Evolutionary conservation across 2,113 vertebrate species (phyloP).

Genomic region (Delphinapterus leucas): DNA sequence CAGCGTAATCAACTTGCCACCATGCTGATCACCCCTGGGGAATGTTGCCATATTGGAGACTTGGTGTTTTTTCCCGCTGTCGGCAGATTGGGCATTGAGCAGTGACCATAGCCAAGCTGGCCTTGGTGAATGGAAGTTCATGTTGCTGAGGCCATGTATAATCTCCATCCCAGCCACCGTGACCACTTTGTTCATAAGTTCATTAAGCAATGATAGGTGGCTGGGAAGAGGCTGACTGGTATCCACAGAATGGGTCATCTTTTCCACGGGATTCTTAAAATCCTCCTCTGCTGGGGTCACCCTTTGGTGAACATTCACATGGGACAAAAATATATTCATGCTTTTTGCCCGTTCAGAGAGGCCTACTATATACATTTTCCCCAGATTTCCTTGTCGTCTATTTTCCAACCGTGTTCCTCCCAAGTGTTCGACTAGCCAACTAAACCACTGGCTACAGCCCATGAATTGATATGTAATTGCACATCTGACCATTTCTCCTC

Average conservation of each 20-base stretch:
- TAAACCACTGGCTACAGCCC: background rate
- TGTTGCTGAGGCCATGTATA: background rate
- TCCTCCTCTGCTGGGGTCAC: background rate
- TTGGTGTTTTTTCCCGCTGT: background rate
- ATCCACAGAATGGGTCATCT: background rate
- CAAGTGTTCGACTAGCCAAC: background rate
- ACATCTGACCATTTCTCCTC: background rate
- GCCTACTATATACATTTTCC: background rate
- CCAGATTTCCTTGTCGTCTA: background rate
- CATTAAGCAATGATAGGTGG: background rate
- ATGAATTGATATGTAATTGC: background rate
- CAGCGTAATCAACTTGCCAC: background rate
- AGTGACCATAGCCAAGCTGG: background rate
- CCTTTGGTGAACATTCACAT: background rate
- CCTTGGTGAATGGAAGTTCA: background rate
- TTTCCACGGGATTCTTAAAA: background rate
- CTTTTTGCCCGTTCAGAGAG: background rate
- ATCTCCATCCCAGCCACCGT: background rate
- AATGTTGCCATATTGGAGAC: background rate
- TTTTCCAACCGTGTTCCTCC: background rate
- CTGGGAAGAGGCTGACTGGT: background rate
- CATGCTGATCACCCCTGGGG: background rate
- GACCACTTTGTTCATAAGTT: background rate
- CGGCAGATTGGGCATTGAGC: background rate
- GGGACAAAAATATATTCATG: background rate